phyloP scores from a whole-genome alignment of 2,113 vertebrate species.

The Edolisoma coerulescens region DNA sequence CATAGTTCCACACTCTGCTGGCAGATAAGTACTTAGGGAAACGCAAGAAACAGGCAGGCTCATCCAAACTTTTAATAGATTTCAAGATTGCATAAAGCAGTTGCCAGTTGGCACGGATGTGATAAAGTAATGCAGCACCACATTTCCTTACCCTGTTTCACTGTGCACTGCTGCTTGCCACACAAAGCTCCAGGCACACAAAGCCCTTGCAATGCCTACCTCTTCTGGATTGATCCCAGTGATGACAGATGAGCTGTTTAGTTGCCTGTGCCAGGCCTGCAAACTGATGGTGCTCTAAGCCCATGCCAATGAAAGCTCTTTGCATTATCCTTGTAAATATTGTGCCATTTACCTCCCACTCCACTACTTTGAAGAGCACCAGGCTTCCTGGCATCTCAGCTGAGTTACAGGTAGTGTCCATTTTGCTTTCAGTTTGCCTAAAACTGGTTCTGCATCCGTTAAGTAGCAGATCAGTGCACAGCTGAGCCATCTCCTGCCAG shows the following conservation, averaged over 20 bases:
- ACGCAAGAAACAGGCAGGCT: not conserved
- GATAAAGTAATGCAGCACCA: not conserved
- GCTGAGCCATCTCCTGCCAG: constrained; percentile 2
- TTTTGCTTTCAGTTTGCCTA: not conserved
- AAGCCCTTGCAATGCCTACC: not conserved
- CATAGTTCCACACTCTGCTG: not conserved
- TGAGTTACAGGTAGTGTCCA: not conserved
- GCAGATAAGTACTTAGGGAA: not conserved
- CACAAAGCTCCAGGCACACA: not conserved
- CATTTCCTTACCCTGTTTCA: not conserved
- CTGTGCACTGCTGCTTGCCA: not conserved
- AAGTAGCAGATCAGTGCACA: not conserved
- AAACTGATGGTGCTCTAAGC: not conserved
- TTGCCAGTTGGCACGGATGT: not conserved
- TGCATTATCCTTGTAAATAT: not conserved
- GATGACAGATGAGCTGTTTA: constrained; percentile 27
- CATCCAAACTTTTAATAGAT: not conserved
- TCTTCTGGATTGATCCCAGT: constrained; percentile 2
- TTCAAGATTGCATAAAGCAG: not conserved
- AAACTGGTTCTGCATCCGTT: not conserved
- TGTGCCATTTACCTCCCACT: not conserved
- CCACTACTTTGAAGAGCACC: not conserved
- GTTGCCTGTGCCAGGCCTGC: not conserved
- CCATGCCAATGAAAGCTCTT: not conserved
- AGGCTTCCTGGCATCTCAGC: not conserved